These are phyloP conservation scores for Chloromyia formosa DNA, from an alignment of 2,888 invertebrate species.

Conservation along the genomic window DNA sequence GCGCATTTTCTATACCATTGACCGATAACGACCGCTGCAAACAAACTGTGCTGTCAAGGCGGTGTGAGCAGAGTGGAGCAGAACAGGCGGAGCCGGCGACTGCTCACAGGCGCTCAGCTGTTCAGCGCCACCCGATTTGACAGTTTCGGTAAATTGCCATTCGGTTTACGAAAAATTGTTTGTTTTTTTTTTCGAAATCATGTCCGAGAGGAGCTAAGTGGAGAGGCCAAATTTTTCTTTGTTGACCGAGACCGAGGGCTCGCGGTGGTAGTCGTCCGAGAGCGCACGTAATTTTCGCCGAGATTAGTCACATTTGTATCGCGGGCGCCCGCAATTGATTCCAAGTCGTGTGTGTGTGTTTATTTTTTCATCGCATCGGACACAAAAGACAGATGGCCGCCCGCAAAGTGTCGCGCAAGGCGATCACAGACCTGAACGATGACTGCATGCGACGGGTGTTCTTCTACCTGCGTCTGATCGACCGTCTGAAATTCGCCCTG, in stretches of 20 bases:
- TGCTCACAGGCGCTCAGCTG: no score
- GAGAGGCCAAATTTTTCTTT: slow-evolving; percentile 9
- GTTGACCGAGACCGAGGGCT: background rate
- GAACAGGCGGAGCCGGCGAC: no score
- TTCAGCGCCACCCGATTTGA: slow-evolving; percentile 12
- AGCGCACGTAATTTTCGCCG: background rate
- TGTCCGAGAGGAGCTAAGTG: slow-evolving; percentile 28
- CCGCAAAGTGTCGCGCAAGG: slow-evolving; percentile 11
- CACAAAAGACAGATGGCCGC: slow-evolving; percentile 16
- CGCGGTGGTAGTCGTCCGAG: background rate
- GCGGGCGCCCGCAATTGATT: no score
- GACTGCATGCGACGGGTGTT: slow-evolving; percentile 33
- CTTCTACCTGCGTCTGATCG: slow-evolving; percentile 29
- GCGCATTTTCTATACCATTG: no score
- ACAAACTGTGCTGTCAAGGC: no score
- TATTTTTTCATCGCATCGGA: slow-evolving; percentile 3
- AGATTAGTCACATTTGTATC: background rate
- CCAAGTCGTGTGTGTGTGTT: background rate
- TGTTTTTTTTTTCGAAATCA: slow-evolving; percentile 34
- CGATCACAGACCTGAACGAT: slow-evolving; percentile 19
- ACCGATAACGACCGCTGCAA: no score
- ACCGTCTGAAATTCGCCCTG: slow-evolving; percentile 23
- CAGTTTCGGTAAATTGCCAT: background rate
- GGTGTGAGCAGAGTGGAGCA: no score
- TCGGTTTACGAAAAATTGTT: slow-evolving; percentile 33